A percentile compares a stretch with the other conserved stretches of the same genome.
Conservation (phyloP, 2,888 invertebrate species). For the Icerya purchasi region DNA sequence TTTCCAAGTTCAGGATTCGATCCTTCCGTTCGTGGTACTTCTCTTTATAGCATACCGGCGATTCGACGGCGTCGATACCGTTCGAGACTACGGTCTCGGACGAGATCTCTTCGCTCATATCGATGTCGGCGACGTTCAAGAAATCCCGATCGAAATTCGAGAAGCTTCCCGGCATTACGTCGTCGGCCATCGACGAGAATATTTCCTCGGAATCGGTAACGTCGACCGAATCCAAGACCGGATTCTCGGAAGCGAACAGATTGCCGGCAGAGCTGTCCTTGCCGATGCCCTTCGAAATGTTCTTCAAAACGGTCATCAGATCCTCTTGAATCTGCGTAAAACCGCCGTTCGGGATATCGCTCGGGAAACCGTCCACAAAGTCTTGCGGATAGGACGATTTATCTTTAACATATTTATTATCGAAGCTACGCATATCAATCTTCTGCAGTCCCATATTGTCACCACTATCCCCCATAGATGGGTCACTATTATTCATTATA, state of each 20-base stretch:
- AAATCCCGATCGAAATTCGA: slow-evolving; percentile 4
- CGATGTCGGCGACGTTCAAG: slow-evolving; percentile 2
- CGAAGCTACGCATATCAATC: slow-evolving; percentile 12
- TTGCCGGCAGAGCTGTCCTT: not conserved
- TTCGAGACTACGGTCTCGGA: not conserved
- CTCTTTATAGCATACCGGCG: too few relatives aligned
- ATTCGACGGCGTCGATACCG: not conserved
- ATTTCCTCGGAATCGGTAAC: slow-evolving; percentile 5
- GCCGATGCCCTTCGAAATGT: slow-evolving; percentile 3
- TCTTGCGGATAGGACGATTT: slow-evolving; percentile 4
- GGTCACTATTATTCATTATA: slow-evolving; percentile 13
- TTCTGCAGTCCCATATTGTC: slow-evolving; percentile 11
- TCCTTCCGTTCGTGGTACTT: not conserved
- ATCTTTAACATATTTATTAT: slow-evolving; percentile 8
- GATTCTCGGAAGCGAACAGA: not conserved
- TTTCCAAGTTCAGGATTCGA: slow-evolving; percentile 1
- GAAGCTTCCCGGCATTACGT: not conserved
- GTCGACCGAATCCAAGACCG: not conserved
- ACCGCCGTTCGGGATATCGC: slow-evolving; percentile 10
- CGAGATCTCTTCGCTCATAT: not conserved
- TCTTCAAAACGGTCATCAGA: slow-evolving; percentile 3
- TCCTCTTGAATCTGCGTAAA: slow-evolving; percentile 10
- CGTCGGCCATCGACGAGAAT: not conserved
- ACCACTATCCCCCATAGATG: slow-evolving; percentile 12
- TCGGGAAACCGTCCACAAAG: slow-evolving; percentile 5